Conservation (phyloP, 2,888 invertebrate genomes). For the Abscondita cerata region DNA sequence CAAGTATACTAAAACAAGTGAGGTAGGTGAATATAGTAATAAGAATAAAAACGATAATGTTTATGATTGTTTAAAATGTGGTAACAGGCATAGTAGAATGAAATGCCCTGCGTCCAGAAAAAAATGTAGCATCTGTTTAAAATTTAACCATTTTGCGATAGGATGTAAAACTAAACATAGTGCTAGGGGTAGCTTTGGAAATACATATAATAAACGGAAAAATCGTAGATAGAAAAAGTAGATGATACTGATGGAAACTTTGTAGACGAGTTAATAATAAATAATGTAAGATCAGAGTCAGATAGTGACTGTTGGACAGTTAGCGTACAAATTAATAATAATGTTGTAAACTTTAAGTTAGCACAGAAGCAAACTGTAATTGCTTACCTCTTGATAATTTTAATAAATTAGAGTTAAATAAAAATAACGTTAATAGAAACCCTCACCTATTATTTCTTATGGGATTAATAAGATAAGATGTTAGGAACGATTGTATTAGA, state of each 20-base stretch:
- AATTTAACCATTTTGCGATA: conserved; percentile 33
- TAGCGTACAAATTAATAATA: conserved; percentile 23
- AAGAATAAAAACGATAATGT: neutral
- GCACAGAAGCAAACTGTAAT: conserved; percentile 32
- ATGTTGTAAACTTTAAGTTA: conserved; percentile 18
- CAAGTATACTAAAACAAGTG: conserved; percentile 7
- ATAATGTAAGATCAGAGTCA: neutral
- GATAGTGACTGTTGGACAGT: conserved; percentile 22
- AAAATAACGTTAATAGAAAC: conserved; percentile 1
- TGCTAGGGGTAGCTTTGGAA: neutral
- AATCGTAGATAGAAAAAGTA: no score
- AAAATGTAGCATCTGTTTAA: conserved; percentile 29
- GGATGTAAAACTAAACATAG: conserved; percentile 25
- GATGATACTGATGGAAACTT: conserved; percentile 3
- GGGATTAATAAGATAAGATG: no score
- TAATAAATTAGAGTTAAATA: conserved; percentile 9
- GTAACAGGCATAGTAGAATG: conserved; percentile 14
- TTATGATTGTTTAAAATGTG: conserved; percentile 35
- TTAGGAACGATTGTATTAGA: no score
- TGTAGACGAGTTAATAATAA: neutral
- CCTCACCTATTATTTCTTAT: no score
- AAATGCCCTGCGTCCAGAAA: conserved; percentile 36
- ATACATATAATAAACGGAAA: neutral
- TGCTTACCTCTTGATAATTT: conserved; percentile 20
- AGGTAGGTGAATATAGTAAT: neutral